phyloP scores from a whole-genome alignment of 2,113 vertebrate species.

The Origma solitaria region DNA sequence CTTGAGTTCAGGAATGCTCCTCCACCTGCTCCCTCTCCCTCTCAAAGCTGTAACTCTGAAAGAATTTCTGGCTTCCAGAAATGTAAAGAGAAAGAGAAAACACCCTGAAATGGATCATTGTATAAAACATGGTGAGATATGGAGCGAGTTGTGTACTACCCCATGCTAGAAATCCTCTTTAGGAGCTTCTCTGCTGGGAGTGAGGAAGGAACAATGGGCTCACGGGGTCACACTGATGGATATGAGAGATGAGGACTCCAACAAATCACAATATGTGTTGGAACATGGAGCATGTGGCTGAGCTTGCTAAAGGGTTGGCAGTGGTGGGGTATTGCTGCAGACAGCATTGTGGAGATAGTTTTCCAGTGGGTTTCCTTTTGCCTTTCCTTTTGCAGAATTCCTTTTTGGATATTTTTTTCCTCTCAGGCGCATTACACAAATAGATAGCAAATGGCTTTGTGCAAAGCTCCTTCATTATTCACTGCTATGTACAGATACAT shows the following conservation, averaged over 20 bases:
- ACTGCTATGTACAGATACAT: background rate
- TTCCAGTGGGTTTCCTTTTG: background rate
- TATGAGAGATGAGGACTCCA: too few species aligned
- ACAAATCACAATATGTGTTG: fast-evolving
- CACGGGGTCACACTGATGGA: background rate
- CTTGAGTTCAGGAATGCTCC: background rate
- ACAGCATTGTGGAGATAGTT: fast-evolving
- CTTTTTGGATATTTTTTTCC: background rate
- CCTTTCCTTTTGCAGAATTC: background rate
- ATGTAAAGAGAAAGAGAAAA: too few species aligned
- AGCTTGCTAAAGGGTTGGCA: background rate
- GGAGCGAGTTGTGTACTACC: background rate
- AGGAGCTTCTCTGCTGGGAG: fast-evolving
- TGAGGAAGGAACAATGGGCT: background rate
- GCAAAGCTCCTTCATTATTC: background rate
- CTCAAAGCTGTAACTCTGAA: background rate
- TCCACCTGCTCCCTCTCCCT: background rate
- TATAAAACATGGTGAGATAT: background rate
- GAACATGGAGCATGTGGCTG: background rate
- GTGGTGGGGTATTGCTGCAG: background rate
- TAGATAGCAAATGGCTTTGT: background rate
- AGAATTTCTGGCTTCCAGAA: background rate
- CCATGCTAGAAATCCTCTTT: background rate
- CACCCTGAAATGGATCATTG: background rate
- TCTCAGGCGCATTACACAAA: background rate